Base-by-base conservation (phyloP, 2,888 invertebrate genomes). In the Melanargia galathea region DNA sequence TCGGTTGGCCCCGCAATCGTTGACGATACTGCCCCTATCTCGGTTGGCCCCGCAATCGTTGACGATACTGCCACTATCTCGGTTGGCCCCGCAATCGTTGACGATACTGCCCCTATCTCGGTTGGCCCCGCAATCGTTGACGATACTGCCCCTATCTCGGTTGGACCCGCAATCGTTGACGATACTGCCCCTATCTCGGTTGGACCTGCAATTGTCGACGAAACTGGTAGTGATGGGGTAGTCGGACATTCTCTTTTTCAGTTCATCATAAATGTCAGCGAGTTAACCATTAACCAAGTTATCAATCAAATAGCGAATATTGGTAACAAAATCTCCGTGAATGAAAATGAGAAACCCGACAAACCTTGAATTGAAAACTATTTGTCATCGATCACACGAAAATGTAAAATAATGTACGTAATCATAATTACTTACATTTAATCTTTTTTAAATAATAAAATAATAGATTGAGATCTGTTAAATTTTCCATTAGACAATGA, bases 51-150 rank as follows among this genome's bases (percentile, higher is more conserved):
- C n/a, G n/a, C n/a, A n/a, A n/a, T n/a, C n/a, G n/a, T n/a, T n/a
- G n/a, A n/a, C n/a, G n/a, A n/a, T n/a, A n/a, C n/a, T n/a, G n/a
- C 60, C 24, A 67, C 54, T n/a, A 38, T 73, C 33, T 66, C 67
- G 8, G 60, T 63, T 6, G 69, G 68, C 13, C 62, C 62, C 46
- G 65, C 49, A 2, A 24, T 62, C 20, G 51, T 62, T 13, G 55
- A 30, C 8, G 65, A 64, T 43, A 30, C 20, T 2, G 22, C 8
- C 10, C 55, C 60, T 18, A 51, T 63, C 18, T 38, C 35, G 13
- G 52, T 61, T 8, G 70, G 67, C 18, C 70, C 72, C 2, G 69
- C 68, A 0, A 8, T 73, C 6, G 51, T 73, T 6, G 59, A 72
- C 13, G 55, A 52, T 0, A 13, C 5, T 7, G 63, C 62, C 33